A percentile compares a stretch with the other conserved stretches of the same genome.
Conservation (phyloP, 1,140 invertebrate genomes). For the Drosophila arizonae region DNA sequence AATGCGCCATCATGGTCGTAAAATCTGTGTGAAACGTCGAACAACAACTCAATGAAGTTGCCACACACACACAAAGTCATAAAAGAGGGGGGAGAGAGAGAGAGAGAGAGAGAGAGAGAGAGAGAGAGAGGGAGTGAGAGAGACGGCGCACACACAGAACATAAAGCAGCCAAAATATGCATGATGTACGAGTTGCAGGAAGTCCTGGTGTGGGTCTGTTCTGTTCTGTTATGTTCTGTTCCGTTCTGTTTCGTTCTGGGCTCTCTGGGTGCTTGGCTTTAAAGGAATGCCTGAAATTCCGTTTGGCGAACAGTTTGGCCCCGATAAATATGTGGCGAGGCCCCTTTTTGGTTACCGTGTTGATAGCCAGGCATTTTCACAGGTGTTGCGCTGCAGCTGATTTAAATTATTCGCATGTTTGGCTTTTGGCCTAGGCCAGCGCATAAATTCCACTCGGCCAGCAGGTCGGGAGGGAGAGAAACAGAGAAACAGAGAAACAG, state of each 20-base stretch:
- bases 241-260: neutral
- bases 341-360: constrained; percentile 6
- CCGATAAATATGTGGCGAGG: constrained; percentile 5
- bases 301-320: constrained; percentile 22
- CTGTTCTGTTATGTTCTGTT: neutral
- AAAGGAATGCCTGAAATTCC: constrained; percentile 26
- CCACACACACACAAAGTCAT: constrained; percentile 29
- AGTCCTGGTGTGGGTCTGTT: no score
- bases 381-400: constrained; percentile 55
- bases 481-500: no score
- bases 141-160: constrained; percentile 11
- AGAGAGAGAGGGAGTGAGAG: neutral
- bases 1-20: constrained; percentile 71
- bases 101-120: neutral
- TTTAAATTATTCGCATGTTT: constrained; percentile 67
- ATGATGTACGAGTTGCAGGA: constrained; percentile 45
- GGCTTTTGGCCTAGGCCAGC: constrained; percentile 18
- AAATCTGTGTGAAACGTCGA: constrained; percentile 58
- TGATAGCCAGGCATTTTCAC: constrained; percentile 46
- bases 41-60: constrained; percentile 24
- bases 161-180: constrained; percentile 56
- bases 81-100: constrained; percentile 6
- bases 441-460: constrained; percentile 16
- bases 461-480: neutral
- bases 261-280: neutral